Base-by-base conservation (phyloP, 2,113 vertebrate species). In the Raja brachyura region DNA sequence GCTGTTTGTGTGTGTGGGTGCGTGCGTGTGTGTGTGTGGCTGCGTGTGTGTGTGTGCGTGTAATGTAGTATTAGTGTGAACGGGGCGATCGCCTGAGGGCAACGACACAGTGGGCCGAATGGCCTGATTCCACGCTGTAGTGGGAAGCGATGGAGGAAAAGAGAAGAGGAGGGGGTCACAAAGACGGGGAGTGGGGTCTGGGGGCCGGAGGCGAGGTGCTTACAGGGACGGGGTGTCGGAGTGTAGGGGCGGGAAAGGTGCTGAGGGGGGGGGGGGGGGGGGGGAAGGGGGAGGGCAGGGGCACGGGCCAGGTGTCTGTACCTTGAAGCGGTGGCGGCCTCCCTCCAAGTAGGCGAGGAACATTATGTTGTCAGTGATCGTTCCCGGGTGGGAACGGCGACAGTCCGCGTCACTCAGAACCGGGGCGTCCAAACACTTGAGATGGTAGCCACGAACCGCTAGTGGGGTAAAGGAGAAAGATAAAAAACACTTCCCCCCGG, bases 371-470 rank as follows among this genome's bases (percentile, higher is more conserved):
- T 16, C 93, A 25, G 95, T 94, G 93, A 96, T 95, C 95, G 95
- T 95, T 48, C 94, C 95, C 22, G 96, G 96, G 93, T 96, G 96
- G 92, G 95, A 76, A 0, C 79, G 94, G 9, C 95, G 10, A 94
- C 96, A 96, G 7, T 61, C 93, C n/a, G 28, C 0, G 0, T 95
- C 88, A 0, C 95, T 94, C 14, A 96, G 0, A 13, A 95, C 54
- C 79, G 95, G 96, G 31, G 96, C 75, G 3, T 96, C 94, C 95
- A 96, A 92, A 93, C 96, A 96, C 94, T 96, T 95, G 93, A 96
- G 95, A 20, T 33, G 76, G 0, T 78, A 0, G 9, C n/a, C n/a
- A 8, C 76, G 33, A n/a, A 78, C n/a, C 11, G 76, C 11, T n/a
- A 5, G 76, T 6, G 28, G 3, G 76, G 76, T 33, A n/a, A 78